Percentiles rank a stretch among this genome's conserved stretches.
Evolutionary conservation across 23 tunicate genomes (phyloP).

Genomic region (Pegea sp.): DNA sequence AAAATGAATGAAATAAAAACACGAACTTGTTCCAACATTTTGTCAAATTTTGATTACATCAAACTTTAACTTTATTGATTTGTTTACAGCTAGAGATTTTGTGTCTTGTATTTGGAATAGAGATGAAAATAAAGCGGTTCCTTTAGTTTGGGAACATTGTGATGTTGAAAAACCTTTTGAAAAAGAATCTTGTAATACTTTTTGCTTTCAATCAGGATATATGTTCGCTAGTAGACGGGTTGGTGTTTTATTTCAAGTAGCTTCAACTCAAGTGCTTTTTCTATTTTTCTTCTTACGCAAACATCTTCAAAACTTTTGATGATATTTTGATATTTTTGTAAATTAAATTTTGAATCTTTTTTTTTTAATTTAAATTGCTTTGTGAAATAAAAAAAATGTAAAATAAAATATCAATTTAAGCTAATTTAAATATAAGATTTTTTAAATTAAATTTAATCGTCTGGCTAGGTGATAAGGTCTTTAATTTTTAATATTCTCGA

Average conservation of each 20-base stretch:
- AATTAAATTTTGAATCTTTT: not conserved
- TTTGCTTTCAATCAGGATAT: not conserved
- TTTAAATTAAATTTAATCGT: too few species aligned
- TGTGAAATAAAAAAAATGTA: not conserved
- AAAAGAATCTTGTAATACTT: not conserved
- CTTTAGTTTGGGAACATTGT: not conserved
- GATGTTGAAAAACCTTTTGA: not conserved
- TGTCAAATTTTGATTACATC: not conserved
- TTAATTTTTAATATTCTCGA: too few species aligned
- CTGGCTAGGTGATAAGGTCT: too few species aligned
- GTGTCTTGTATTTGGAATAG: not conserved
- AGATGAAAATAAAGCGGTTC: not conserved
- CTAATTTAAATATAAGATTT: too few species aligned
- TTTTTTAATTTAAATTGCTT: not conserved
- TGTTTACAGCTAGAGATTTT: not conserved
- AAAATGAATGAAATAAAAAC: not conserved
- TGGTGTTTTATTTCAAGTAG: too few species aligned
- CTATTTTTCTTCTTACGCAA: not conserved
- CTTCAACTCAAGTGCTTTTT: too few species aligned
- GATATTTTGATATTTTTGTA: not conserved
- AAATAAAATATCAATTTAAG: too few species aligned
- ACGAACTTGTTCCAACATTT: not conserved
- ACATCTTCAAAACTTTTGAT: not conserved
- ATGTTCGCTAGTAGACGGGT: too few species aligned
- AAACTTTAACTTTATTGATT: not conserved